These are phyloP conservation scores for Drosophila bipectinata DNA, from an alignment of 1,140 invertebrate species.

Conservation along the genomic window DNA sequence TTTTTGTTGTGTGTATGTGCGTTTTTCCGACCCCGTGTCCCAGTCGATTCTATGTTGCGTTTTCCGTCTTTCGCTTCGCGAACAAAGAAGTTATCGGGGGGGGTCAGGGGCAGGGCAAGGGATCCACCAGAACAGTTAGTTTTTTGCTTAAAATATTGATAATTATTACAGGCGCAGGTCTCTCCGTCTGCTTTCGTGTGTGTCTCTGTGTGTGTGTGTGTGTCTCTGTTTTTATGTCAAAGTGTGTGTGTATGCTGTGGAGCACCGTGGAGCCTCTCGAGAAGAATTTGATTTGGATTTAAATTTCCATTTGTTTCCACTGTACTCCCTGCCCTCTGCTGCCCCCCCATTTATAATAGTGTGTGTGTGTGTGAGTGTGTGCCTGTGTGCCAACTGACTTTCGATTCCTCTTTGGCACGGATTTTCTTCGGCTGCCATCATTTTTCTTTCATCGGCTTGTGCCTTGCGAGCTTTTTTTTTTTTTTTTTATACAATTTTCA, in stretches of 20 bases:
- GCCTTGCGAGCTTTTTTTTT: conserved; percentile 20
- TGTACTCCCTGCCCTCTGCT: conserved; percentile 7
- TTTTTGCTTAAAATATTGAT: conserved; percentile 57
- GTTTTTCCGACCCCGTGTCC: neutral
- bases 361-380: conserved; percentile 16
- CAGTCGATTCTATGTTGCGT: conserved; percentile 1
- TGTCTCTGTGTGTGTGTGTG: neutral
- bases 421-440: conserved; percentile 42
- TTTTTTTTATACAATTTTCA: conserved; percentile 16
- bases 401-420: conserved; percentile 48
- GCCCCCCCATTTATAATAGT: conserved; percentile 17
- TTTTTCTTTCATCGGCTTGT: conserved; percentile 38
- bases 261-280: conserved; percentile 39
- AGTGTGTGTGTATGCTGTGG: conserved; percentile 46
- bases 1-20: conserved; percentile 27
- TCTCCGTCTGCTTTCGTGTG: conserved; percentile 15
- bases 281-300: conserved; percentile 34
- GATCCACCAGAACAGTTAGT: conserved; percentile 28
- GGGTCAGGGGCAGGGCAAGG: conserved; percentile 12
- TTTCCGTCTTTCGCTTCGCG: neutral
- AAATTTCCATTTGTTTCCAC: conserved; percentile 17
- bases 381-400: conserved; percentile 39
- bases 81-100: conserved; percentile 9
- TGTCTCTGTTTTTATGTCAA: conserved; percentile 37
- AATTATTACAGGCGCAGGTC: conserved; percentile 30